Percentiles rank a stretch among this genome's conserved stretches.
Evolutionary conservation across 1,140 invertebrate genomes (phyloP).

Genomic region (Solenopsis invicta): DNA sequence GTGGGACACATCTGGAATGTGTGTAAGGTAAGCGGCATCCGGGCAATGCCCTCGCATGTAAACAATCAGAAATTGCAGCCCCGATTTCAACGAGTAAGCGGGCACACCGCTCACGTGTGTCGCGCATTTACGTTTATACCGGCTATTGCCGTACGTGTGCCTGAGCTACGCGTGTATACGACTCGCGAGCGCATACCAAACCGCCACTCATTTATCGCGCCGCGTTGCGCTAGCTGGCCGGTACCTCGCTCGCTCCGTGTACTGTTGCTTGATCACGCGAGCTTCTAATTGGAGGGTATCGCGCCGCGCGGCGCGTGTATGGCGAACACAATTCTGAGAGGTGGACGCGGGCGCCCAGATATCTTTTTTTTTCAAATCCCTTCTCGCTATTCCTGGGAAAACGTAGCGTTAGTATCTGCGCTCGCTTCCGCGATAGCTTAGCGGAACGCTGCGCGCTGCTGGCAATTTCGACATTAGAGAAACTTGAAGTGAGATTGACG

Average conservation of each 20-base stretch:
- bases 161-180: background rate
- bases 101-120: conserved; percentile 58
- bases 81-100: conserved; percentile 70
- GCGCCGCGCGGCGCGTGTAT: too few relatives aligned
- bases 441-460: background rate
- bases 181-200: conserved; percentile 37
- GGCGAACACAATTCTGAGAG: conserved; percentile 37
- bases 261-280: conserved; percentile 25
- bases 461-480: background rate
- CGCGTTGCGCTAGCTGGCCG: background rate
- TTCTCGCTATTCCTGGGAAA: conserved; percentile 8
- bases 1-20: conserved; percentile 79
- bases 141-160: background rate
- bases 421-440: conserved; percentile 23
- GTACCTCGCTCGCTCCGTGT: background rate
- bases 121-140: conserved; percentile 43
- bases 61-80: conserved; percentile 84
- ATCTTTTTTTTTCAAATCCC: background rate
- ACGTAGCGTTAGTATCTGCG: background rate
- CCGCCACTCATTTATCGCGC: conserved; percentile 26
- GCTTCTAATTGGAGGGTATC: conserved; percentile 27
- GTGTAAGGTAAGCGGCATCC: conserved; percentile 85
- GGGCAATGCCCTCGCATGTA: conserved; percentile 86
- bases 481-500: background rate
- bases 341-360: conserved; percentile 2